Evolutionary conservation across 2,797 vertebrate genomes (phyloP), one percentile per base, ranked within the genome.

Genomic region (Aplochiton taeniatus): DNA sequence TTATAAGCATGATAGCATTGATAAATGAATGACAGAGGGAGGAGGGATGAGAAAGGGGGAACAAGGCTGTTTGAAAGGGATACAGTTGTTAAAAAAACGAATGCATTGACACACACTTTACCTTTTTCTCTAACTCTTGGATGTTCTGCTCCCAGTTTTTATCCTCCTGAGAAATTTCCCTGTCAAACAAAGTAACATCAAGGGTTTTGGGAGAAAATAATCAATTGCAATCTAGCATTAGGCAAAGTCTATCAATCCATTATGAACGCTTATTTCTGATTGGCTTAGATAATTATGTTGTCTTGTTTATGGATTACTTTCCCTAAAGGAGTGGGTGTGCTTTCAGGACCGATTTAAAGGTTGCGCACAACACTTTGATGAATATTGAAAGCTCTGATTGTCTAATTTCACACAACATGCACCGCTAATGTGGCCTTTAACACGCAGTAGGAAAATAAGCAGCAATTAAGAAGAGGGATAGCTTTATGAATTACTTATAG

Each of bases 121-220:
- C 98, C 85, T 95, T 99, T 90, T 96, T 99, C 66, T 98, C 93
- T 16, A 99, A 86, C 66, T 99, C 95, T 65, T 97, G 96, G 74
- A 98, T 98, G 78, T 97, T 99, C 80, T 93, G 93, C 86, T 98
- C 96, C 98, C 98, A 99, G 81, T 99, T 99, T 90, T 96, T 97
- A 84, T 98, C 97, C 85, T 99, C 96, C 78, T 99, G 95, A 71
- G 97, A 98, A 79, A 99, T 98, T 92, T 99, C 91, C 70, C 98
- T 99, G 84, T 74, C 72, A 85, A 46, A 81, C n/a, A 43, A 47
- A 66, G n/a, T 18, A 4, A 45, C 14, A 10, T 58, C 16, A n/a
- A 9, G 43, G 11, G n/a, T 42, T 8, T 10, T 12, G 54, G 31
- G 6, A 31, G 31, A 31, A 31, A 31, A 31, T 31, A 31, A 31